A percentile compares a stretch with the other conserved stretches of the same genome.
Conservation (phyloP, 2,113 vertebrate species). For the Malaclemys terrapin region DNA sequence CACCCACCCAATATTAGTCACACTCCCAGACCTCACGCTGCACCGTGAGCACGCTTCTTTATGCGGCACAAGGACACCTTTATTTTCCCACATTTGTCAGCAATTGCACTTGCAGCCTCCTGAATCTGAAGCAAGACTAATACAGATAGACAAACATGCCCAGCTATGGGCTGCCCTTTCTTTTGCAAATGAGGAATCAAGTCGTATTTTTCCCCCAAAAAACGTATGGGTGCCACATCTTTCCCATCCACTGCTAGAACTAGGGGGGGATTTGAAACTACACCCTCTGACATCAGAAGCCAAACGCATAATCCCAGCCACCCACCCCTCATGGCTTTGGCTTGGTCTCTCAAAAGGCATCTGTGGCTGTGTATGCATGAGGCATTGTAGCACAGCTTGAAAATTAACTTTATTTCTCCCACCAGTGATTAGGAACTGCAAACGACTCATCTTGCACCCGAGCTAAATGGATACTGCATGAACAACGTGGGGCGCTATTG, state of each 20-base stretch:
- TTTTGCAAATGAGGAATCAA: background rate
- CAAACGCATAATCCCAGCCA: background rate
- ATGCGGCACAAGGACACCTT: background rate
- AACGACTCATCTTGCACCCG: background rate
- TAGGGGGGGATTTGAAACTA: background rate
- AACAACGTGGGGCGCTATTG: background rate
- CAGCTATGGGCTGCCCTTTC: background rate
- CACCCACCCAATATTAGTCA: too few species aligned
- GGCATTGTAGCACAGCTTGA: background rate
- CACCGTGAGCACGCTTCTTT: background rate
- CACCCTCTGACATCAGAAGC: background rate
- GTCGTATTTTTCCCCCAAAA: background rate
- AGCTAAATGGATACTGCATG: background rate
- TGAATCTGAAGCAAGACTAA: background rate
- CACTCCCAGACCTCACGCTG: background rate
- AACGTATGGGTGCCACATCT: background rate
- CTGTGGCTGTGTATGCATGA: background rate
- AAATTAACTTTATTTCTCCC: background rate
- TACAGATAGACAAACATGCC: background rate
- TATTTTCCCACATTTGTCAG: background rate
- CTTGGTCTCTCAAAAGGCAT: background rate
- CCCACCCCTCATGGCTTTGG: background rate
- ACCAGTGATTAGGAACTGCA: background rate
- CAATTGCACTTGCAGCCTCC: background rate
- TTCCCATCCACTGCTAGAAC: background rate